phyloP scores from a whole-genome alignment of 2,797 vertebrate genomes.

The Anguilla pacifica region DNA sequence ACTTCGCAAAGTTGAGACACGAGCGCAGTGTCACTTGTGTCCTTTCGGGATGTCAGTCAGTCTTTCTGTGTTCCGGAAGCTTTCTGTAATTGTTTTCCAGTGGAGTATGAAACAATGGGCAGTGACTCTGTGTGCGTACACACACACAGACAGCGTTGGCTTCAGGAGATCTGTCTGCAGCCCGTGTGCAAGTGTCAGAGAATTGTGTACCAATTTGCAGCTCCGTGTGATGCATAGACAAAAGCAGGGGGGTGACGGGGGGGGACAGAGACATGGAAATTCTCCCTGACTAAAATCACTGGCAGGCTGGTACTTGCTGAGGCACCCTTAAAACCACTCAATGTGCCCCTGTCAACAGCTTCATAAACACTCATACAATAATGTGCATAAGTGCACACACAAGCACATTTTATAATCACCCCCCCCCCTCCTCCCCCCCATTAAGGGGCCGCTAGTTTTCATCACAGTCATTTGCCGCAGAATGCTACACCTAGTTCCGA shows the following conservation, averaged over 20 bases:
- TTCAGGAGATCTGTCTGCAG: neutral
- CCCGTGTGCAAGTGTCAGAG: neutral
- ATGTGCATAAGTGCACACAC: neutral
- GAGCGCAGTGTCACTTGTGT: conserved; percentile 41
- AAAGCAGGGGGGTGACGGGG: neutral
- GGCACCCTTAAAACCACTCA: neutral
- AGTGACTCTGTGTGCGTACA: neutral
- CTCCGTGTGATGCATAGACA: neutral
- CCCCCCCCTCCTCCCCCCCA: no score
- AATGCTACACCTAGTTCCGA: neutral
- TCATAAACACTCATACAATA: neutral
- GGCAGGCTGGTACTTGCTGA: neutral
- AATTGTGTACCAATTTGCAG: neutral
- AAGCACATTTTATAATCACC: neutral
- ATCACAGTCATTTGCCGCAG: neutral
- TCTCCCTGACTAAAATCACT: neutral
- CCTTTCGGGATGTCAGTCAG: conserved; percentile 33
- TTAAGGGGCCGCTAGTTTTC: neutral
- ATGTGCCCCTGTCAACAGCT: neutral
- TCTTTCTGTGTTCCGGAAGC: neutral
- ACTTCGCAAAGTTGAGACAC: conserved; percentile 42
- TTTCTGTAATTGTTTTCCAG: neutral
- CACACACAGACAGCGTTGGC: neutral
- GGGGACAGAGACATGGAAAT: neutral
- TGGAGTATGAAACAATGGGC: neutral